Evolutionary conservation across 2,797 vertebrate genomes (phyloP).

Genomic region (Ispidina lecontei): DNA sequence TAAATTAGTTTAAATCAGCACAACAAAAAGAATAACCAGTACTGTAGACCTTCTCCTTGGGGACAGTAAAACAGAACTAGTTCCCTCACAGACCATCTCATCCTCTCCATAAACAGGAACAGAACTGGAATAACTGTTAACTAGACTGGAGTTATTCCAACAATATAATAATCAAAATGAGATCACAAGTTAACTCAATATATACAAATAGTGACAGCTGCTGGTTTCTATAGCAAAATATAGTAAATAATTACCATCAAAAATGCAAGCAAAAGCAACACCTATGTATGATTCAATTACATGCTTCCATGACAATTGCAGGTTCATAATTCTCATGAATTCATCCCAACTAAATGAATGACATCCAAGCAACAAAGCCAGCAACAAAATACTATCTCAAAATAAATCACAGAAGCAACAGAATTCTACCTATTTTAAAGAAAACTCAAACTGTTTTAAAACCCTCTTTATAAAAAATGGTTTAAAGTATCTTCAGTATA

Average conservation of each 20-base stretch:
- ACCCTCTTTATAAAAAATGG: background rate
- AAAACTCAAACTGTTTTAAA: background rate
- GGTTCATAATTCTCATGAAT: background rate
- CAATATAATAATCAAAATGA: conserved; percentile 45
- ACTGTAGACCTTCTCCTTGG: background rate
- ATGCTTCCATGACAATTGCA: background rate
- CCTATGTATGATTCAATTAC: background rate
- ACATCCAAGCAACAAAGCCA: background rate
- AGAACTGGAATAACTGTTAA: conserved; percentile 26
- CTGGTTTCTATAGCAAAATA: conserved; percentile 60
- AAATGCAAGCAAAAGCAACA: conserved; percentile 40
- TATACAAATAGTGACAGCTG: conserved; percentile 49
- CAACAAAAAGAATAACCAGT: conserved; percentile 1
- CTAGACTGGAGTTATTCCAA: conserved; percentile 43
- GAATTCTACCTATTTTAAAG: background rate
- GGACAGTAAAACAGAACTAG: background rate
- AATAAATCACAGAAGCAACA: background rate
- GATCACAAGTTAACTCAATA: conserved; percentile 49
- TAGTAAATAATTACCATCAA: conserved; percentile 34
- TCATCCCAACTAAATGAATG: background rate
- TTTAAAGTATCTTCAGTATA: background rate
- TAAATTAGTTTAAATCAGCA: background rate
- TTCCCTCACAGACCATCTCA: background rate
- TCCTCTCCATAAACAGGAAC: conserved; percentile 19
- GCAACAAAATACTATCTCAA: background rate